These are phyloP conservation scores for Pachypeltis micranthus DNA, from an alignment of 1,140 invertebrate genomes.

Conservation along the genomic window DNA sequence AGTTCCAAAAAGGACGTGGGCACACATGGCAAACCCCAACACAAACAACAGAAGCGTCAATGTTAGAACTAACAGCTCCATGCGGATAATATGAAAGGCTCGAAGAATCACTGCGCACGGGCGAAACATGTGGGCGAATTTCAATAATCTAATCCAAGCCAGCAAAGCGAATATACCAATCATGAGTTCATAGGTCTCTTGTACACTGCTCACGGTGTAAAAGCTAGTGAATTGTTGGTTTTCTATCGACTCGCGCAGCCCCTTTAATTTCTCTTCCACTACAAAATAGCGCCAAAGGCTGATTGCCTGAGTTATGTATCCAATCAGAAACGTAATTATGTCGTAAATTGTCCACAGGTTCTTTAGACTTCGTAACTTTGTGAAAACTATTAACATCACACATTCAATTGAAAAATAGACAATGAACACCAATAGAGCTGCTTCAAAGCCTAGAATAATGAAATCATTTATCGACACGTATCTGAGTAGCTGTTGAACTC, in stretches of 20 bases:
- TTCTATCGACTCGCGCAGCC: constrained; percentile 5
- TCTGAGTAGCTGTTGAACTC: constrained; percentile 42
- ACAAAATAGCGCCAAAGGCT: neutral
- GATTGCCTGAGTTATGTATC: neutral
- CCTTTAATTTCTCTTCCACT: neutral
- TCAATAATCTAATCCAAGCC: neutral
- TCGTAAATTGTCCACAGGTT: neutral
- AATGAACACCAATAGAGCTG: constrained; percentile 47
- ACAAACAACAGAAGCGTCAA: constrained; percentile 76
- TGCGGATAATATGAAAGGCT: neutral
- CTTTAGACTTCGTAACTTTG: neutral
- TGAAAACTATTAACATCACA: constrained; percentile 43
- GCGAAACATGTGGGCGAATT: constrained; percentile 41
- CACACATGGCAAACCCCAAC: constrained; percentile 61
- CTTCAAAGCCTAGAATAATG: constrained; percentile 47
- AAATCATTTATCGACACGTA: constrained; percentile 32
- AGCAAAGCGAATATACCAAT: neutral
- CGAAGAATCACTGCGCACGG: constrained; percentile 41
- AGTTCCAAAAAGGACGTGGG: constrained; percentile 56
- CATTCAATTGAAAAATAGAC: constrained; percentile 57
- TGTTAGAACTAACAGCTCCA: constrained; percentile 39
- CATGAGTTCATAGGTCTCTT: neutral
- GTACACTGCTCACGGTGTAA: constrained; percentile 5
- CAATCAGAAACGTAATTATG: neutral
- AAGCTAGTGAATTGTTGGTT: constrained; percentile 7